Base-by-base conservation (phyloP, 2,113 vertebrate species). In the Shinisaurus crocodilurus region DNA sequence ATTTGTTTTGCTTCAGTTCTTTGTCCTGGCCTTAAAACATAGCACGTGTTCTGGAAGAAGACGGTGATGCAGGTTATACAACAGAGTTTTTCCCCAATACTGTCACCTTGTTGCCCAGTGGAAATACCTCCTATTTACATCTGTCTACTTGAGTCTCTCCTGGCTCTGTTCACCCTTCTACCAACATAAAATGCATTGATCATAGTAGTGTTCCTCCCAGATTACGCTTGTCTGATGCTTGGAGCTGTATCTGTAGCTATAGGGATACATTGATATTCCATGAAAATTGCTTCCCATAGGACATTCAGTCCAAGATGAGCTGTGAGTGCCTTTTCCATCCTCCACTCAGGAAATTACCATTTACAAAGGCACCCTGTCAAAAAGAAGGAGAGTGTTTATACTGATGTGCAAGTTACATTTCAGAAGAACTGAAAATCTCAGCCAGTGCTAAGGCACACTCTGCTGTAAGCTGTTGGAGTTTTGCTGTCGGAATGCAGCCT, bases 281-380 rank as follows among this genome's bases (percentile, higher is more conserved):
- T 50, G 92, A 93, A 90, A 92, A 89, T 3, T 40, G 57, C 91
- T 95, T 92, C 91, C 91, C 1, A 18, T 57, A 90, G 92, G 90
- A 95, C 82, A 90, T 79, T 69, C 74, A 92, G 1, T 79, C 90
- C 90, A 81, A 69, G 89, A 81, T 76, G 90, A 92, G 92, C 87
- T 85, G 89, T 91, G 89, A 92, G 89, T 76, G 86, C 92, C 69
- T 89, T 92, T 92, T 93, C 91, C 82, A 29, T 72, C 75, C 63
- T 85, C 86, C 82, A 0, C 37, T 60, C 25, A 6, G 91, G 90
- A 95, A 95, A 96, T 96, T 96, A 95, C 88, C 92, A 94, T 95
- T 95, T 95, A 91, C 94, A 96, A 96, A 94, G 96, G 95, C 94
- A 96, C 90, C 96, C 93, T 96, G 93, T 96, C 95, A 95, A 93